phyloP scores from a whole-genome alignment of 2,888 invertebrate genomes.

The Therioaphis trifolii region DNA sequence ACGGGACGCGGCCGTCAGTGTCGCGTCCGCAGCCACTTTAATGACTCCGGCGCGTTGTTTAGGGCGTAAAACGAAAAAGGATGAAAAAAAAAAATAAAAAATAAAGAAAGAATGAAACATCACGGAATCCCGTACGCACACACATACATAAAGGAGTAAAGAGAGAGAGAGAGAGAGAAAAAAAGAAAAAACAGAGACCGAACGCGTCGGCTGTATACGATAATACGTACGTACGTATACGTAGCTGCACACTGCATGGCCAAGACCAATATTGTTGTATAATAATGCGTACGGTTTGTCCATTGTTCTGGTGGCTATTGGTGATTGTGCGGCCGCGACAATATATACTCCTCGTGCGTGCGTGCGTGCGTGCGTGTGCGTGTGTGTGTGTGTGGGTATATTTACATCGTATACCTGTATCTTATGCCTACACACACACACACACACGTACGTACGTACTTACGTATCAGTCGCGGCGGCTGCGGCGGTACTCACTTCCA shows the following conservation, averaged over 20 bases:
- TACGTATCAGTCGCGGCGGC: not conserved
- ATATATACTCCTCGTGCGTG: too few relatives aligned
- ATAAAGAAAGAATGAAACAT: not conserved
- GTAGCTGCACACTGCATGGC: too few relatives aligned
- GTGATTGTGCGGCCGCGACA: slow-evolving; percentile 49
- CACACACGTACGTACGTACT: not conserved
- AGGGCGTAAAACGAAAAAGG: slow-evolving; percentile 15
- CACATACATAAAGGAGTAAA: not conserved
- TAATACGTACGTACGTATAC: too few relatives aligned
- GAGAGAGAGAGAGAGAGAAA: too few relatives aligned
- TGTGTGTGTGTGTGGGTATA: not conserved
- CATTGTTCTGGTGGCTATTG: slow-evolving; percentile 60
- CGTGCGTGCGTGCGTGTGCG: too few relatives aligned
- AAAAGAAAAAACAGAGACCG: not conserved
- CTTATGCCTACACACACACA: too few relatives aligned
- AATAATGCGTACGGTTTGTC: slow-evolving; percentile 42
- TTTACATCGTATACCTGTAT: too few relatives aligned
- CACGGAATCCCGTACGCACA: not conserved
- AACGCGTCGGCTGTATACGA: not conserved
- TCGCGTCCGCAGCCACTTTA: slow-evolving; percentile 2
- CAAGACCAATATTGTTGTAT: slow-evolving; percentile 48
- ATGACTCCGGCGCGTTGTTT: slow-evolving; percentile 12
- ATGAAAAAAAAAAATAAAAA: not conserved
- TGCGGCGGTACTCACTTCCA: slow-evolving; percentile 27
- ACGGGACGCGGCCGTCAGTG: slow-evolving; percentile 9